Evolutionary conservation across 2,888 invertebrate species (phyloP).

Genomic region (Diploptera punctata): DNA sequence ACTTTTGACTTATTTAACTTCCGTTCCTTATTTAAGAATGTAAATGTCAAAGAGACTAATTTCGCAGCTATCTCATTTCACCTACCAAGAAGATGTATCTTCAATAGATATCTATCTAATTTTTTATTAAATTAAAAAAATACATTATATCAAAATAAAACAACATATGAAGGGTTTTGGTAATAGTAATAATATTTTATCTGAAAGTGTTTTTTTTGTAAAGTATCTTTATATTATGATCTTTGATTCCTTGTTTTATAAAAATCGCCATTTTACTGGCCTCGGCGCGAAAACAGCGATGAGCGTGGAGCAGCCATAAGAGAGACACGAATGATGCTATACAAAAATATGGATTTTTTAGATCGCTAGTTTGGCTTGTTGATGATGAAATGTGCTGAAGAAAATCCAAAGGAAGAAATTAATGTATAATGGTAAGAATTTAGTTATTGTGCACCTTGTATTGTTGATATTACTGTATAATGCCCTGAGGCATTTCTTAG

Average conservation of each 20-base stretch:
- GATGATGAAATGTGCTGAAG: not conserved
- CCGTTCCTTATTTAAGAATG: constrained; percentile 23
- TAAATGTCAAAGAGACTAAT: constrained; percentile 6
- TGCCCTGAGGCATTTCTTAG: constrained; percentile 34
- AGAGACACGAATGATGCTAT: constrained; percentile 7
- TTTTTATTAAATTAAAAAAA: no score
- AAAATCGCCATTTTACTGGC: constrained; percentile 41
- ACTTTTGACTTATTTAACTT: not conserved
- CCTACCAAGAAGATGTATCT: not conserved
- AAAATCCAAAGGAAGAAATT: constrained; percentile 4
- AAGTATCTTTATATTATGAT: not conserved
- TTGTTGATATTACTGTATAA: constrained; percentile 7
- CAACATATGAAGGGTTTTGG: no score
- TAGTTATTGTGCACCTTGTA: not conserved
- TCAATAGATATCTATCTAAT: no score
- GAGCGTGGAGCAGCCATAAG: constrained; percentile 40
- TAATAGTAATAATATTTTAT: not conserved
- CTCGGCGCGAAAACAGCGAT: constrained; percentile 42
- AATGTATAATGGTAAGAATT: constrained; percentile 26
- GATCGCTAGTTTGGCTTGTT: not conserved
- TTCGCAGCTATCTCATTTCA: not conserved
- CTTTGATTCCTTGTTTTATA: constrained; percentile 35
- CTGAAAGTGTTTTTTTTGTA: not conserved
- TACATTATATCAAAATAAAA: no score
- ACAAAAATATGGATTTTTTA: constrained; percentile 12